Base-by-base conservation (phyloP, 2,797 vertebrate species). In the Stomatorhinus walkeri region DNA sequence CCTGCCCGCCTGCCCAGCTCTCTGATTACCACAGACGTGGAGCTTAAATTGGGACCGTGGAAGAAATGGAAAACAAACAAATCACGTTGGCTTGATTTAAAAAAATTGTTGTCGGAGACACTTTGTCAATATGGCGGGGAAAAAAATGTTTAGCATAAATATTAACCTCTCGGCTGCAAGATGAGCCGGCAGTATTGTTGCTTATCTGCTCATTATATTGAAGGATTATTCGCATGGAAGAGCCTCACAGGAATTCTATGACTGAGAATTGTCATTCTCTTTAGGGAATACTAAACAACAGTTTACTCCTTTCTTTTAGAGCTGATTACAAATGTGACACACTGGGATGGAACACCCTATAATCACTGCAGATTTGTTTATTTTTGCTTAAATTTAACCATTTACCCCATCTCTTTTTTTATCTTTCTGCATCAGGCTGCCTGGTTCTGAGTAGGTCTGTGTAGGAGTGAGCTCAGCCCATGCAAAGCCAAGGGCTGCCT, bases 81-180 rank as follows among this genome's bases (percentile, higher is more conserved):
- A 64, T 61, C n/a, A 40, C 54, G 19, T 87, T 64, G 40, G 54
- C 32, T 46, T 64, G 40, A 61, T 46, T 19, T 6, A 64, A 5
- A 43, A 46, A 24, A 87, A 64, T 61, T 32, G 51, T 86, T 40
- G 6, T 12, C 28, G 14, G 14, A 86, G 85, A 56, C 36, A 43
- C 56, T 43, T 48, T 22, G 54, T 64, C 86, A 61, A 64, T 87
- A 87, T 40, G 54, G 22, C n/a, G 32, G 32, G 19, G 16, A 16
- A 48, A 61, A 87, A 87, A 59, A 64, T 64, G 56, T 87, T 87
- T 22, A 32, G 51, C 84, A 87, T 87, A 87, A 87, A 61, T 61
- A 61, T 19, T n/a, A 61, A 87, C 86, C 36, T 87, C 56, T 87
- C 28, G 22, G 86, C n/a, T 64, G 54, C 56, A 24, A 64, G 86